Evolutionary conservation across 2,888 invertebrate species (phyloP).

Genomic region (Empis stercorea): DNA sequence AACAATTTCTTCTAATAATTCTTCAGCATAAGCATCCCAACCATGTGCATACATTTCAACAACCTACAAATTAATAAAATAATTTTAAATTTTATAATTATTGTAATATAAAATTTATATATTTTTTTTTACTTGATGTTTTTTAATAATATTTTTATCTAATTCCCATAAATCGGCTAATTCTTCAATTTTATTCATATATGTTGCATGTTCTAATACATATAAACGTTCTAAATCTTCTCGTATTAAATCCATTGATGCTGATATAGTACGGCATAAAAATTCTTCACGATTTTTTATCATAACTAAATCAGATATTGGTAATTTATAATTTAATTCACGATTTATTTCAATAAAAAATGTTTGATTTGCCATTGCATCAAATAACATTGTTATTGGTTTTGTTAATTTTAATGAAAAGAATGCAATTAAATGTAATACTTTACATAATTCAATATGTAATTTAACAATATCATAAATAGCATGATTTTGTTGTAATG

Average conservation of each 20-base stretch:
- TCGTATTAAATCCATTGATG: constrained; percentile 60
- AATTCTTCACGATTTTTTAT: constrained; percentile 56
- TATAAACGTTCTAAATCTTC: constrained; percentile 41
- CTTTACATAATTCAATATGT: constrained; percentile 66
- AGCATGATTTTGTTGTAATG: constrained; percentile 59
- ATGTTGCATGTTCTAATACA: constrained; percentile 42
- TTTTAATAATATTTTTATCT: constrained; percentile 55
- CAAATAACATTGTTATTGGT: constrained; percentile 63
- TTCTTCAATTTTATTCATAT: constrained; percentile 59
- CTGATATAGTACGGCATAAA: constrained; percentile 56
- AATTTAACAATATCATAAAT: constrained; percentile 64
- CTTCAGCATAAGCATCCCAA: constrained; percentile 45
- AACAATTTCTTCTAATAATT: constrained; percentile 51
- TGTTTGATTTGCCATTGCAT: constrained; percentile 50
- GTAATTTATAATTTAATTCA: constrained; percentile 45
- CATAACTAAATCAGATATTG: constrained; percentile 54
- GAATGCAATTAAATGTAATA: constrained; percentile 64
- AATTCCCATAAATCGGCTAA: constrained; percentile 68
- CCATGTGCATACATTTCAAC: constrained; percentile 49
- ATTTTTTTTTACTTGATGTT: constrained; percentile 66
- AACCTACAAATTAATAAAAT: constrained; percentile 33
- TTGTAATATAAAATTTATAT: not conserved
- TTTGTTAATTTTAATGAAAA: constrained; percentile 63
- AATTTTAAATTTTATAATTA: not conserved
- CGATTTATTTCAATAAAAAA: constrained; percentile 35